Percentiles rank a stretch among this genome's conserved stretches.
Conservation (phyloP, 1,140 invertebrate genomes). For the Nasonia giraulti region DNA sequence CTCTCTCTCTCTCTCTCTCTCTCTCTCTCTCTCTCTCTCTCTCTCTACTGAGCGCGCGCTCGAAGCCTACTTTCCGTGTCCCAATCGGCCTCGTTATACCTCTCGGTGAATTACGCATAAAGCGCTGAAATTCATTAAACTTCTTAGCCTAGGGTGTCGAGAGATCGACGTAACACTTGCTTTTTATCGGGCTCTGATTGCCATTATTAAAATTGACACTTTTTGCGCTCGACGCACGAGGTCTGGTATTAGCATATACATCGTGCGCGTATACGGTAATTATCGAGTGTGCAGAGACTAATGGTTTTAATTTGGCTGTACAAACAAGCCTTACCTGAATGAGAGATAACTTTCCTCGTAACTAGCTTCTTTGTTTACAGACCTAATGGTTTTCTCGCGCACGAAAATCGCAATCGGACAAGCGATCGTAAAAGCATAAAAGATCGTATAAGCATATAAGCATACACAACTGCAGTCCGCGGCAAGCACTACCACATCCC, state of each 20-base stretch:
- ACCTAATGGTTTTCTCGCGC: too few species aligned
- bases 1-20: too few species aligned
- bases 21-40: too few species aligned
- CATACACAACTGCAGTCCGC: too few species aligned
- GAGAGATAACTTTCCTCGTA: too few species aligned
- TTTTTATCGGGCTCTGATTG: neutral
- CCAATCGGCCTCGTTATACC: neutral
- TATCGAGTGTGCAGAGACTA: neutral
- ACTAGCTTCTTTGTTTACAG: too few species aligned
- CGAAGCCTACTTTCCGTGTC: neutral
- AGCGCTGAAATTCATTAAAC: neutral
- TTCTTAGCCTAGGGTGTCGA: neutral
- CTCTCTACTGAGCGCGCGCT: too few species aligned
- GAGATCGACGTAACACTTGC: neutral
- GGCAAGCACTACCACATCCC: too few species aligned
- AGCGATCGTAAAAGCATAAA: too few species aligned
- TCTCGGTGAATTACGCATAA: neutral
- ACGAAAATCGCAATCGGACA: too few species aligned
- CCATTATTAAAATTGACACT: constrained; percentile 1
- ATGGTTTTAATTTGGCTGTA: neutral
- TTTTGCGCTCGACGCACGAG: neutral
- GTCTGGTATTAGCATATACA: neutral
- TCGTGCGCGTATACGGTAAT: neutral
- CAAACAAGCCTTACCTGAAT: neutral
- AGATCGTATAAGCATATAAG: too few species aligned